A percentile compares a stretch with the other conserved stretches of the same genome.
Evolutionary conservation across 2,113 vertebrate species (phyloP).

Genomic region (Siniperca chuatsi): DNA sequence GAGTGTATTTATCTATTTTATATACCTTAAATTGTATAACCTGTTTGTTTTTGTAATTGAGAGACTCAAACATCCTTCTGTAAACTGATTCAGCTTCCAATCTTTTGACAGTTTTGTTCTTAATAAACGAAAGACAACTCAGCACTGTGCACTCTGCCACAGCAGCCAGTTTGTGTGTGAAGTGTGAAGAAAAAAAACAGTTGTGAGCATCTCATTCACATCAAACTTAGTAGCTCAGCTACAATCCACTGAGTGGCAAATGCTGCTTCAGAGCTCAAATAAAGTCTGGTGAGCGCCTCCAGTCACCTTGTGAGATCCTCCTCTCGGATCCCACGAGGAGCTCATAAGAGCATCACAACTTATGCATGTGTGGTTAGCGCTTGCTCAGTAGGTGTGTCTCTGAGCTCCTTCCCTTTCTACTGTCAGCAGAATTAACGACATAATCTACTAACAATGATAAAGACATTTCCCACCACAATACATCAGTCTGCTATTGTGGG

Average conservation of each 20-base stretch:
- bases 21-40: not conserved
- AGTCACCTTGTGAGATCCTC: not conserved
- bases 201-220: not conserved
- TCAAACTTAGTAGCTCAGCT: not conserved
- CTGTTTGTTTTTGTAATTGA: not conserved
- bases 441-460: constrained; percentile 49
- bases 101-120: not conserved
- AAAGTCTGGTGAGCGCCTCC: not conserved
- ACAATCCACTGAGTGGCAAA: not conserved
- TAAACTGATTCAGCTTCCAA: not conserved
- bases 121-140: not conserved
- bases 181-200: not conserved
- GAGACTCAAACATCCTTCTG: not conserved
- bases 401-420: constrained; percentile 8
- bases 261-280: not conserved
- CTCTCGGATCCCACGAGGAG: not conserved
- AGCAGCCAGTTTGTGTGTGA: not conserved
- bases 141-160: not conserved
- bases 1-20: constrained; percentile 10
- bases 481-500: constrained; percentile 50
- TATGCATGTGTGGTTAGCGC: constrained; percentile 10
- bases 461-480: constrained; percentile 55
- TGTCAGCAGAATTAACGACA: constrained; percentile 12
- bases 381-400: constrained; percentile 21
- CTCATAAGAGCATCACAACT: not conserved